A percentile compares a stretch with the other conserved stretches of the same genome.
phyloP scores from a whole-genome alignment of 2,797 vertebrate genomes.

The Chromobotia macracanthus region DNA sequence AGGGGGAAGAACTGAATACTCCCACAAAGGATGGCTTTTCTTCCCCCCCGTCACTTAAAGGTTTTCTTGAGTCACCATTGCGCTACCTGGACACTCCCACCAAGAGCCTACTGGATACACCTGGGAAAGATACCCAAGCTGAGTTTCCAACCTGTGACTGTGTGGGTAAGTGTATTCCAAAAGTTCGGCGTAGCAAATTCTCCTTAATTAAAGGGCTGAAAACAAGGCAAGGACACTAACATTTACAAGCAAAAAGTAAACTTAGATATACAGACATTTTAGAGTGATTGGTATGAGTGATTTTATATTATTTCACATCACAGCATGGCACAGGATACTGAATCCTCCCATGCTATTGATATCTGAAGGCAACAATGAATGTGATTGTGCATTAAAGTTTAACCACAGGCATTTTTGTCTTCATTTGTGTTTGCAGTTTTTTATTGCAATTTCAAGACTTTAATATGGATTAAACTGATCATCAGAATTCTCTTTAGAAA shows the following conservation, averaged over 20 bases:
- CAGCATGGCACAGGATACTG: neutral
- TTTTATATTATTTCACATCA: neutral
- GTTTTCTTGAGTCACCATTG: slow-evolving; percentile 93
- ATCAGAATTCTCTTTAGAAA: neutral
- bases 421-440: neutral
- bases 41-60: slow-evolving; percentile 88
- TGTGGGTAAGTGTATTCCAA: slow-evolving; percentile 84
- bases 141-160: slow-evolving; percentile 93
- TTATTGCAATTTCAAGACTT: neutral
- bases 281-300: neutral
- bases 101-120: slow-evolving; percentile 91
- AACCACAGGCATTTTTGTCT: neutral
- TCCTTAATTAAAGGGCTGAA: neutral
- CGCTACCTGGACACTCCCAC: slow-evolving; percentile 94
- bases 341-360: neutral
- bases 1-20: slow-evolving; percentile 77
- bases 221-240: neutral
- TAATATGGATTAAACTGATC: neutral
- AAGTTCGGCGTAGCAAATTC: neutral
- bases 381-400: neutral
- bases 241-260: neutral
- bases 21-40: slow-evolving; percentile 89
- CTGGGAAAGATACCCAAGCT: slow-evolving; percentile 86
- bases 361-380: neutral
- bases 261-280: neutral